These are phyloP conservation scores for Prionace glauca DNA, from an alignment of 2,797 vertebrate genomes.

Conservation along the genomic window DNA sequence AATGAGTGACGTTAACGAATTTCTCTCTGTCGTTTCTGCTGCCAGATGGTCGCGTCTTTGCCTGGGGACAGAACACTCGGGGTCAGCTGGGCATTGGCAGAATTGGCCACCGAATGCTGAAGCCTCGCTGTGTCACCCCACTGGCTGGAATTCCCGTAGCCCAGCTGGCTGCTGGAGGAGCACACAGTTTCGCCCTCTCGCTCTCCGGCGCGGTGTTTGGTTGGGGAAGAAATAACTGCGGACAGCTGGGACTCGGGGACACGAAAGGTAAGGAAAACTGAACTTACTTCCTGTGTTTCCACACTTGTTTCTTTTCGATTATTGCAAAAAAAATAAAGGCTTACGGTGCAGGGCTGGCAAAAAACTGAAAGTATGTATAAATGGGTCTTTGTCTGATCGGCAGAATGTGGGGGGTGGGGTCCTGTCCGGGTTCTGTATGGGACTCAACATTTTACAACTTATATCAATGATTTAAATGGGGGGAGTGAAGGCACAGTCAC, in stretches of 20 bases:
- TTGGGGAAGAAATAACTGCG: slow-evolving; percentile 45
- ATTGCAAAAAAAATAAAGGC: too few relatives aligned
- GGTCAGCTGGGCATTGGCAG: slow-evolving; percentile 45
- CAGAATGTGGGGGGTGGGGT: too few relatives aligned
- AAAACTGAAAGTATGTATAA: too few relatives aligned
- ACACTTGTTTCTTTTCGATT: background rate
- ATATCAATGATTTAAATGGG: too few relatives aligned
- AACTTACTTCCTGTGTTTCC: background rate
- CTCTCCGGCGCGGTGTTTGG: slow-evolving; percentile 44
- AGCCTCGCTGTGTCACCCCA: slow-evolving; percentile 39
- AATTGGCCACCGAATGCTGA: background rate
- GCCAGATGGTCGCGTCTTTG: slow-evolving; percentile 44
- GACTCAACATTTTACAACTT: too few relatives aligned
- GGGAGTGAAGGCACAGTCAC: too few relatives aligned
- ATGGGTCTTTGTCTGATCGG: too few relatives aligned
- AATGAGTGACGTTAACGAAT: background rate
- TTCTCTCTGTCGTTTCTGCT: too few relatives aligned
- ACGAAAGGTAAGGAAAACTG: slow-evolving; percentile 23
- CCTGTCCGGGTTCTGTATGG: too few relatives aligned
- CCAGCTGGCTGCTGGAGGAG: slow-evolving; percentile 44
- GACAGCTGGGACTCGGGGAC: slow-evolving; percentile 44
- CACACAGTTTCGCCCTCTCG: slow-evolving; percentile 47
- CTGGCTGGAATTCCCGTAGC: slow-evolving; percentile 44
- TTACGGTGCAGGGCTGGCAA: too few relatives aligned
- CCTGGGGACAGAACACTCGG: slow-evolving; percentile 45